Percentiles rank a stretch among this genome's conserved stretches.
Evolutionary conservation across 2,888 invertebrate species (phyloP).

Genomic region (Pristionchus fissidentatus): DNA sequence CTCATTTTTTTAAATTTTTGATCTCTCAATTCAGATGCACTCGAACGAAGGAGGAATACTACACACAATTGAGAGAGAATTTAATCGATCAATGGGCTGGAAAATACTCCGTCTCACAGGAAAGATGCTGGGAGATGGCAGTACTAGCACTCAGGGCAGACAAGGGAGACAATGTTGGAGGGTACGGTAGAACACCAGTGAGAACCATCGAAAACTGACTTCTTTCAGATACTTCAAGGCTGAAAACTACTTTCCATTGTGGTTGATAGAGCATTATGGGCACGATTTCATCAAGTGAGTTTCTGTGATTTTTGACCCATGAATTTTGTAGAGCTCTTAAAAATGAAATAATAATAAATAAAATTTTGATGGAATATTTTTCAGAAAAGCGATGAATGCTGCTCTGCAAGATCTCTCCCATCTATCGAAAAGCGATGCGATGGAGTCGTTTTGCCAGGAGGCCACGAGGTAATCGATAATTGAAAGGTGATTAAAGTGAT

Average conservation of each 20-base stretch:
- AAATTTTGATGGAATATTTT: neutral
- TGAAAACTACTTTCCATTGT: constrained; percentile 43
- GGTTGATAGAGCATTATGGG: constrained; percentile 40
- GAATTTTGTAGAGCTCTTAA: too few relatives aligned
- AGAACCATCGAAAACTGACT: neutral
- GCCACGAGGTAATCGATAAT: constrained; percentile 27
- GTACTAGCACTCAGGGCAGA: constrained; percentile 93
- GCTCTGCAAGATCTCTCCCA: constrained; percentile 8
- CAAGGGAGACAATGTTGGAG: constrained; percentile 85
- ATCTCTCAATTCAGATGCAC: constrained; percentile 86
- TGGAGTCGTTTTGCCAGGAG: constrained; percentile 30
- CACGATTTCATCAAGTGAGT: constrained; percentile 44
- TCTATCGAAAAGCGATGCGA: constrained; percentile 16
- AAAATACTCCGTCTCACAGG: constrained; percentile 76
- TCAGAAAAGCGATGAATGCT: constrained; percentile 13
- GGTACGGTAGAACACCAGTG: constrained; percentile 63
- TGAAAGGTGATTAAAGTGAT: neutral
- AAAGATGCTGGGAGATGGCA: constrained; percentile 84
- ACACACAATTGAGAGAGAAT: constrained; percentile 93
- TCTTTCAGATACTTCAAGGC: constrained; percentile 30
- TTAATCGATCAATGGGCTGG: constrained; percentile 78
- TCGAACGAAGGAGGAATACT: constrained; percentile 92
- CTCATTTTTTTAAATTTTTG: too few relatives aligned
- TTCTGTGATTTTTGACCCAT: neutral
- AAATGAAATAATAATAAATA: neutral